Percentiles rank a stretch among this genome's conserved stretches.
Evolutionary conservation across 2,888 invertebrate genomes (phyloP).

Genomic region (Thecocarcelia acutangulata): DNA sequence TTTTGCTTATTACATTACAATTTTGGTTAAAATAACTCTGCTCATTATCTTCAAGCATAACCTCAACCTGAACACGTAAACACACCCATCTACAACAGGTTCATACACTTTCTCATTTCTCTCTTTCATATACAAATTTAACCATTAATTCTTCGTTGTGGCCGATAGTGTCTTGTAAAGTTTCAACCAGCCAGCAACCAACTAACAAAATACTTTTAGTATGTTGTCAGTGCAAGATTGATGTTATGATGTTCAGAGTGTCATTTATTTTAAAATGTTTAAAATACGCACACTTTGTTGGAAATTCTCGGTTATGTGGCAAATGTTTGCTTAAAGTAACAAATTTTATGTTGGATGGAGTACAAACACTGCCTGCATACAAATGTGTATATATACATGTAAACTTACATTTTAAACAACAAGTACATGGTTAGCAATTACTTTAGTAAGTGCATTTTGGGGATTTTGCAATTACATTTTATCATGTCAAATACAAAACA

Average conservation of each 20-base stretch:
- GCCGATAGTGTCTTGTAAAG: conserved; percentile 20
- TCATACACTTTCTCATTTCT: conserved; percentile 7
- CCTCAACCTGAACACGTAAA: conserved; percentile 39
- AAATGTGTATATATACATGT: not conserved
- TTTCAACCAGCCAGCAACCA: conserved; percentile 31
- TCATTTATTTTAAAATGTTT: conserved; percentile 68
- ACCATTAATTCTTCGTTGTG: conserved; percentile 62
- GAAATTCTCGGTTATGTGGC: conserved; percentile 3
- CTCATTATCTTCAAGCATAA: conserved; percentile 61
- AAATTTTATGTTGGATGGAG: conserved; percentile 36
- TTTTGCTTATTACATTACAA: conserved; percentile 63
- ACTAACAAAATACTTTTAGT: conserved; percentile 35
- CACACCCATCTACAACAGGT: not conserved
- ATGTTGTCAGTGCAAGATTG: conserved; percentile 68
- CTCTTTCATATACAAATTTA: conserved; percentile 47
- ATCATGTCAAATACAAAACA: conserved; percentile 59
- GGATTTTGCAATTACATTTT: conserved; percentile 67
- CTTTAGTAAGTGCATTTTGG: conserved; percentile 64
- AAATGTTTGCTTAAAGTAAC: conserved; percentile 32
- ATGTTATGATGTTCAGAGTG: conserved; percentile 68
- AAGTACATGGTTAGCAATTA: conserved; percentile 60
- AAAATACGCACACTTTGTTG: conserved; percentile 1
- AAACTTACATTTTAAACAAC: not conserved
- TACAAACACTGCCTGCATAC: not conserved
- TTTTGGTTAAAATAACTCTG: conserved; percentile 56